Evolutionary conservation across 1,140 invertebrate genomes (phyloP), one percentile per base, ranked within the genome.

Genomic region (Parasteatoda tepidariorum): DNA sequence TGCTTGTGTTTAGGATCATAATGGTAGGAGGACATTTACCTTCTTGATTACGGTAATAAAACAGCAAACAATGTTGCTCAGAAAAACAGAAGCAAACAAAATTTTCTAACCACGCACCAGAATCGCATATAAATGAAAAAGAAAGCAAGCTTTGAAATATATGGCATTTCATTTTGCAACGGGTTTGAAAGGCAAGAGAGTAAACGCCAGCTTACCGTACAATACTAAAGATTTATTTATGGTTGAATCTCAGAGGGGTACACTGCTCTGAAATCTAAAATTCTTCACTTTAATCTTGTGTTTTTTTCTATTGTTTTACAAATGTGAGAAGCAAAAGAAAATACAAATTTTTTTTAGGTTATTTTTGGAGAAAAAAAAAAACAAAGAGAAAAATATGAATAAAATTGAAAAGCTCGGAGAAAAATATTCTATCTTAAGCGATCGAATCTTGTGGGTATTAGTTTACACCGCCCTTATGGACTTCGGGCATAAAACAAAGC

Each of bases 231-330:
- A 66, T 66, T 66, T 66, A 66, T 66, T 66, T 66, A 66, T 33
- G 62, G 62, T 28, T 33, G 34, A 66, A 66, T 66, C 62, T 66
- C 62, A 34, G 28, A 66, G 30, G 62, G 62, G 62, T 66, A 66
- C 62, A 66, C 31, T 28, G 34, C 34, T 66, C 62, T 34, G 62
- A 66, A 66, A 66, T 66, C 34, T 31, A 66, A 66, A 66, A 66
- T 66, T 66, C 62, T 33, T 33, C 30, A 31, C 62, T 66, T 66
- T 31, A 66, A 66, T 66, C 62, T 66, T 66, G 30, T 66, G 30
- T 64, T 66, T 66, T 66, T 28, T 66, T 66, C 62, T 33, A 28
- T 66, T 66, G 62, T 66, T 66, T 64, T 66, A 66, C 62, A 66
- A 66, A 66, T 33, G 62, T 22, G 62, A 66, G 34, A 34, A 18